These are phyloP conservation scores for Mellivora capensis DNA, from an alignment of 2,113 vertebrate species.

Conservation along the genomic window DNA sequence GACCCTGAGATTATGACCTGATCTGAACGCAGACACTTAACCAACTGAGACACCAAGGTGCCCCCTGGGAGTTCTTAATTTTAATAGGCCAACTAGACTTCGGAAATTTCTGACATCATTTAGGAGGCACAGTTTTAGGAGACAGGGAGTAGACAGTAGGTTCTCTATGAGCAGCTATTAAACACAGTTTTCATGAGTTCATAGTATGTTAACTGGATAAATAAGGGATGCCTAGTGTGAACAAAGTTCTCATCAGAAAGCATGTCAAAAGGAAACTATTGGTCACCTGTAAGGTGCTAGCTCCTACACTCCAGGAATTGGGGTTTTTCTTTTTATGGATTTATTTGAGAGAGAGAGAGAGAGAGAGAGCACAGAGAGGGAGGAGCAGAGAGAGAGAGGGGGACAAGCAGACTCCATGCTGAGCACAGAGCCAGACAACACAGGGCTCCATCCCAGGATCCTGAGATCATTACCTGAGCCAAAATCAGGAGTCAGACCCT, in stretches of 20 bases:
- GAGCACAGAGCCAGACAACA: not conserved
- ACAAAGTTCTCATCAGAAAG: not conserved
- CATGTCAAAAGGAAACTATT: not conserved
- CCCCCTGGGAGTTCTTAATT: not conserved
- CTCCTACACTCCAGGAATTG: not conserved
- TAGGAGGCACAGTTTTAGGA: not conserved
- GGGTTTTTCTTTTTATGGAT: not conserved
- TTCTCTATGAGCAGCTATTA: not conserved
- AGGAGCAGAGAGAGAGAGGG: not conserved
- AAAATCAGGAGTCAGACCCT: not conserved
- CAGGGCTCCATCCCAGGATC: not conserved
- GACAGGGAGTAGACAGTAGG: not conserved
- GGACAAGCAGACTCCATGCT: not conserved
- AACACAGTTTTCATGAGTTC: not conserved
- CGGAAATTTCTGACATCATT: not conserved
- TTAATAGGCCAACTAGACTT: not conserved
- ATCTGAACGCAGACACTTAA: too few species aligned
- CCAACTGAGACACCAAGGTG: too few species aligned
- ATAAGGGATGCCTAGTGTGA: not conserved
- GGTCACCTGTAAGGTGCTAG: not conserved
- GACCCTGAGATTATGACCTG: too few species aligned
- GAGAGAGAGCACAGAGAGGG: not conserved
- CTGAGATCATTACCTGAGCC: not conserved
- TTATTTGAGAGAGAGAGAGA: not conserved
- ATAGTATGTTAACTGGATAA: not conserved